phyloP scores from a whole-genome alignment of 1,140 invertebrate genomes.

The Calliopsis andreniformis region DNA sequence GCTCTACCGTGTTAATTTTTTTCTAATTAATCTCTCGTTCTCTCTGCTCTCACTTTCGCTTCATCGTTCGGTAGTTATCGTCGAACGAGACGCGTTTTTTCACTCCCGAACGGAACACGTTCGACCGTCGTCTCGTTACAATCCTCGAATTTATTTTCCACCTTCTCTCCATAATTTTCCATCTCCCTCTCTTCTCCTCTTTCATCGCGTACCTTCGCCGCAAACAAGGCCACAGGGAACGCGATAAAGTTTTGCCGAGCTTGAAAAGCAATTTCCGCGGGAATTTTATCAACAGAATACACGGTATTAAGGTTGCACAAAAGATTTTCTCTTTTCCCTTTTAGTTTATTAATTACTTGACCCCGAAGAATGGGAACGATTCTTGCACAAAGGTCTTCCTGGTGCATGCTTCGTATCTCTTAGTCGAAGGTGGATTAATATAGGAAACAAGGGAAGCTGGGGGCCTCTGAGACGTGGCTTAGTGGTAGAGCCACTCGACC shows the following conservation, averaged over 20 bases:
- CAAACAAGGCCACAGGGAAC: neutral
- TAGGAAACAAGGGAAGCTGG: no score
- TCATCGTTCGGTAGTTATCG: conserved; percentile 9
- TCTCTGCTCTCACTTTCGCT: conserved; percentile 20
- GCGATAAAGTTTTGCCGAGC: neutral
- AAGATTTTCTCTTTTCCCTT: neutral
- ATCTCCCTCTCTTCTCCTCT: neutral
- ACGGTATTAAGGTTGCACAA: neutral
- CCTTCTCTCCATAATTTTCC: neutral
- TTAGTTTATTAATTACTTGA: conserved; percentile 13
- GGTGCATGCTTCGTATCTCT: no score
- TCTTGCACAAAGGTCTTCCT: no score
- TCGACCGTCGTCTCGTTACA: neutral
- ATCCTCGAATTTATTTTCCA: neutral
- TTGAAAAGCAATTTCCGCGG: conserved; percentile 8
- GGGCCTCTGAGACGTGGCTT: neutral
- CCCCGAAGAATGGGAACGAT: neutral
- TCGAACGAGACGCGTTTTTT: neutral
- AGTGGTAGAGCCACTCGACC: conserved; percentile 12
- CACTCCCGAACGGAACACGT: neutral
- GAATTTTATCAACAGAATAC: neutral
- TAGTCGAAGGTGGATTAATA: no score
- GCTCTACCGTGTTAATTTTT: no score
- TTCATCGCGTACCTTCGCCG: neutral
- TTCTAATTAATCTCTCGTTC: conserved; percentile 10